Evolutionary conservation across 1,140 invertebrate species (phyloP).

Genomic region (Vanessa tameamea): DNA sequence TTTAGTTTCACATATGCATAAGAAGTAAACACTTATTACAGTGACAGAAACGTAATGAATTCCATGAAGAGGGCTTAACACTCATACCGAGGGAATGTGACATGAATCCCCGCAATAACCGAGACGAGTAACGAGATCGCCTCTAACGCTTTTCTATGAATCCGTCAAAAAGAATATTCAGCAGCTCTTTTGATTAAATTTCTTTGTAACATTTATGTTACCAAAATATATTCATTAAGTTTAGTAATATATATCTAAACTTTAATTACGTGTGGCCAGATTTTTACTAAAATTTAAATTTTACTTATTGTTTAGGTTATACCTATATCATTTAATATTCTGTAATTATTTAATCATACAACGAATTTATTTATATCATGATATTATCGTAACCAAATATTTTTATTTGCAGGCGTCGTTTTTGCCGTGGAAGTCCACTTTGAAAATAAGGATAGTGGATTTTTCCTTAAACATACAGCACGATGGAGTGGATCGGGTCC

Average conservation of each 20-base stretch:
- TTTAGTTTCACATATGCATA: background rate
- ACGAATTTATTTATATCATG: background rate
- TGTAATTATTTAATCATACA: constrained; percentile 23
- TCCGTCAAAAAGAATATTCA: constrained; percentile 40
- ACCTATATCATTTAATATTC: constrained; percentile 34
- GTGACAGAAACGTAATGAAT: constrained; percentile 44
- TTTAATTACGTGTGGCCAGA: constrained; percentile 48
- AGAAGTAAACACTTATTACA: constrained; percentile 1
- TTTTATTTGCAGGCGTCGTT: constrained; percentile 68
- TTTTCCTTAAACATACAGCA: constrained; percentile 90
- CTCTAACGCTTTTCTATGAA: constrained; percentile 40
- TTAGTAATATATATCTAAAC: background rate
- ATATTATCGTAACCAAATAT: constrained; percentile 18
- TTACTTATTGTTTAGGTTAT: constrained; percentile 67
- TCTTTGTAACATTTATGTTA: background rate
- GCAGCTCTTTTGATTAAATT: constrained; percentile 34
- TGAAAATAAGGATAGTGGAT: constrained; percentile 93
- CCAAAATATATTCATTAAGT: background rate
- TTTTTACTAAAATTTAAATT: constrained; percentile 54
- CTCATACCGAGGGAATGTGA: constrained; percentile 50
- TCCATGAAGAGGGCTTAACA: constrained; percentile 41
- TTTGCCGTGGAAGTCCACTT: constrained; percentile 90
- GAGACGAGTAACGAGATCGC: constrained; percentile 41
- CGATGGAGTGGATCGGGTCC: constrained; percentile 80
- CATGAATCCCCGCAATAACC: constrained; percentile 55